Base-by-base conservation (phyloP, 2,888 invertebrate species). In the Coecobrya sp. region DNA sequence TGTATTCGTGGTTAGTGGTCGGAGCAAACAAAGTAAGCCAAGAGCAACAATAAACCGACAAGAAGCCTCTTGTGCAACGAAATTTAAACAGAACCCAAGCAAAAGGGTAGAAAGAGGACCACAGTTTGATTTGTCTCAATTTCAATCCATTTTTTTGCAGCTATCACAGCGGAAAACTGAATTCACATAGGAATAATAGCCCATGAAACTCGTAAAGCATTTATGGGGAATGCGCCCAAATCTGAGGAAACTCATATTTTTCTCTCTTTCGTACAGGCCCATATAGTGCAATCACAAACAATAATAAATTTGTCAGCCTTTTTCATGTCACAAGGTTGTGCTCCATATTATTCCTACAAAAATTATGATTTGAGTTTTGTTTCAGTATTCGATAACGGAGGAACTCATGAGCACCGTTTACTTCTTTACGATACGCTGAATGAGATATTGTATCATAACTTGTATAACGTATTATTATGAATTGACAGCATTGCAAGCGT, bases 251-350 rank as follows among this genome's bases (percentile, higher is more conserved):
- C 25, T 49, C 25, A n/a, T 49, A 76, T 49, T 76, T 76, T 76
- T 76, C 76, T 49, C 11, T 7, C n/a, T n/a, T n/a, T 7, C 36
- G 36, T 36, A 13, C 25, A 76, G 3, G 22, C 49, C 49, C n/a
- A 30, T 30, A 70, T n/a, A 19, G 30, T 36, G 11, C 25, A 76
- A 76, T 52, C 76, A 25, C 25, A 76, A 76, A 49, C 76, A 45
- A 70, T 36, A 70, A 70, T 70, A 76, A 49, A 76, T 76, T 76
- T 76, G 76, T 76, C 76, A 49, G 45, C 22, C 45, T 36, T 76
- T 76, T 76, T 45, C 52, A 25, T 76, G 45, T 76, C 49, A 30
- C 68, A 70, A n/a, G 65, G 59, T 65, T 27, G 65, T n/a, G 36
- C n/a, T 36, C 16, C 36, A 70, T 5, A n/a, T 70, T 70, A 70